Conservation (phyloP, 2,888 invertebrate genomes). For the Brachyptera risi region DNA sequence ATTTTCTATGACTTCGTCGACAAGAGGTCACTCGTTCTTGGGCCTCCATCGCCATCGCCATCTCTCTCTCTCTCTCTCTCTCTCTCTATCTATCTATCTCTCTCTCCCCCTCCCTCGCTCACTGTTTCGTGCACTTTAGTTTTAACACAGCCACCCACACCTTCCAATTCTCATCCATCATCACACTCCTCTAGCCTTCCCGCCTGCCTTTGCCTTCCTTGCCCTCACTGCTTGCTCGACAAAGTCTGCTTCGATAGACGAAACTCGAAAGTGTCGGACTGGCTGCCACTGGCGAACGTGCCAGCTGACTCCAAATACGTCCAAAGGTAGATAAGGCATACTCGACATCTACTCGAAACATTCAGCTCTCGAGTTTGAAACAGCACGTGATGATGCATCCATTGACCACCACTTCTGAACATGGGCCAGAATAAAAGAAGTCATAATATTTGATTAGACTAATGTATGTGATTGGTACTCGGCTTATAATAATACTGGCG, state of each 20-base stretch:
- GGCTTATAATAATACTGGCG: too few relatives aligned
- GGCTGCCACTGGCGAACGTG: neutral
- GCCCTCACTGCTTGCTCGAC: neutral
- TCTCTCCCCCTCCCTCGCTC: neutral
- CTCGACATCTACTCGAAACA: neutral
- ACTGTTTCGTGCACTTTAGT: neutral
- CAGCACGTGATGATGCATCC: too few relatives aligned
- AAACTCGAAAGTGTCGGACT: too few relatives aligned
- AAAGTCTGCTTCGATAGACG: too few relatives aligned
- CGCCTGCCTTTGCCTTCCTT: neutral
- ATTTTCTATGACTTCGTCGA: neutral
- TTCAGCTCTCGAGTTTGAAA: too few relatives aligned
- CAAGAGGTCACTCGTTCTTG: neutral
- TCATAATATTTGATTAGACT: too few relatives aligned
- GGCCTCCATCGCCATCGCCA: neutral
- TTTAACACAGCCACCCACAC: neutral
- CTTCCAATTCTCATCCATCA: neutral
- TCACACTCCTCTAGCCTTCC: neutral
- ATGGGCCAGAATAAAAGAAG: too few relatives aligned
- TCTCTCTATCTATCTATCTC: neutral
- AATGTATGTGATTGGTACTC: too few relatives aligned
- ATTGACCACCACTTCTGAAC: too few relatives aligned
- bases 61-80: neutral
- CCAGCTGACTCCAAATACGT: neutral
- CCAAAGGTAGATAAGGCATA: neutral